Evolutionary conservation across 1,140 invertebrate genomes (phyloP), one percentile per base, ranked within the genome.

Genomic region (Lysiphlebus fabarum): DNA sequence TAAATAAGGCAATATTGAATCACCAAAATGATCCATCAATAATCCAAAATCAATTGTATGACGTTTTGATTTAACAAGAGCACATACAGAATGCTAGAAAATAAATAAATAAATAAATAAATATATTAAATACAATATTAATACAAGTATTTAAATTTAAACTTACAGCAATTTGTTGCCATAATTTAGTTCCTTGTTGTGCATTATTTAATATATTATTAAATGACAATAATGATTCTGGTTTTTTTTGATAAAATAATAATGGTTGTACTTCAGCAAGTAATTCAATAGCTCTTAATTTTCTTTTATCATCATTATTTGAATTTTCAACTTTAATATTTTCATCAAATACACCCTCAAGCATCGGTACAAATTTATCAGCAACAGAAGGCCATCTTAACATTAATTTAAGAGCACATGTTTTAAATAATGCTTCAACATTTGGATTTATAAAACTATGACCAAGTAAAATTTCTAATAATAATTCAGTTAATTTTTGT

Each of bases 361-460:
- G 48, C 59, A 70, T 74, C 9, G 77, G 68, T 61, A 77, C 67
- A 65, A 77, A 78, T 60, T 72, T 78, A 42, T 79, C 71, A 36
- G 76, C 73, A 34, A 72, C 66, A 0, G 74, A 74, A 14, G 77
- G 77, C 78, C 78, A 80, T 11, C 77, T 70, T 58, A 80, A 69
- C 78, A 80, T 77, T 14, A 80, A 59, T 66, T 78, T 80, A 6
- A 78, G 60, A 38, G 67, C 70, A 53, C 78, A 80, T 26, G 78
- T 75, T 65, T 76, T 77, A 14, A 80, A 79, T 7, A 79, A 63
- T 9, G 69, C 64, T 53, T 78, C 75, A 8, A 80, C 65, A 55
- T 77, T 75, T 33, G 69, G 66, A 68, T 80, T 73, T 56, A 80
- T 75, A 45, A 78, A 78, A 65, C 71, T 75, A 40, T 77, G 68